Base-by-base conservation (phyloP, 2,888 invertebrate species). In the Hylaea fasciaria region DNA sequence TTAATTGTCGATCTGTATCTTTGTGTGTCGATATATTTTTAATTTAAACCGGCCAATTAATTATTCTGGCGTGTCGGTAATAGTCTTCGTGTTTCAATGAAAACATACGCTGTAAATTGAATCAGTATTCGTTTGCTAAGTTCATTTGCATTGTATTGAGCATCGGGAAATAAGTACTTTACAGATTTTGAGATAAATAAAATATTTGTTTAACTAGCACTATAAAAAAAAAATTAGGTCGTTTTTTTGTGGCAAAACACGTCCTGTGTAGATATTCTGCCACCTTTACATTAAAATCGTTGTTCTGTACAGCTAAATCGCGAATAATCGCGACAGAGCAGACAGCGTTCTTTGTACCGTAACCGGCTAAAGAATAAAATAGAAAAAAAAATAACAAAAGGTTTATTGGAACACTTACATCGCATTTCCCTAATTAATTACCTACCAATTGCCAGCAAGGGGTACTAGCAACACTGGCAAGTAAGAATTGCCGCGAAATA, bases 1-100 rank as follows among this genome's bases (percentile, higher is more conserved):
- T 77, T 77, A 80, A 81, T 78, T 78, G 73, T 69, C 62, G 75
- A 79, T 78, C 55, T 65, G 70, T 78, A 76, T 76, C 74, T 60
- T 9, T 14, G 17, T 40, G 39, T 47, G 28, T 52, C 37, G 52
- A 41, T 52, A 47, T 32, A n/a, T 37, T 50, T 50, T 50, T 39
- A 58, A 58, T 52, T 51, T 43, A n/a, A 9, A 52, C 41, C 51
- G 37, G 46, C 46, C 46, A 57, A 40, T 51, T 45, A 47, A 28
- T 28, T 49, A 49, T 56, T 49, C 39, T 39, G 45, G 14, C 28
- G 51, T 35, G 48, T 37, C 22, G 35, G n/a, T 55, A 49, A 35
- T 47, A 11, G 32, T 32, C 10, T 39, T 48, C 48, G 39, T 48
- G 37, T 39, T 39, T 48, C 17, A 12, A 37, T 22, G n/a, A 22